These are phyloP conservation scores for Seladonia tumulorum DNA, from an alignment of 2,888 invertebrate genomes.

Conservation along the genomic window DNA sequence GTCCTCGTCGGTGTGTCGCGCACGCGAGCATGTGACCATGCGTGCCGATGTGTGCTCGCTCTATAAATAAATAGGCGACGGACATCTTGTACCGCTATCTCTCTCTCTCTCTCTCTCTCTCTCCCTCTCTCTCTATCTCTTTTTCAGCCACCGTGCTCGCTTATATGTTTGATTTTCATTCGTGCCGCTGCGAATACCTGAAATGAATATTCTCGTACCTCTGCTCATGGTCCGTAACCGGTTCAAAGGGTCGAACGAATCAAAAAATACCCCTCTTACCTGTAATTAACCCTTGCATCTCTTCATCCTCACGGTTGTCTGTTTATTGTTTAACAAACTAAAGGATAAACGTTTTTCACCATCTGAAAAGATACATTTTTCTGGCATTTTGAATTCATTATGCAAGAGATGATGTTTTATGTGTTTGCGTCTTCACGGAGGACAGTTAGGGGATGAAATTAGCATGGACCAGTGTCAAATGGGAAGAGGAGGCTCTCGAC, in stretches of 20 bases:
- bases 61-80: conserved; percentile 82
- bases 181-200: conserved; percentile 61
- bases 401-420: not conserved
- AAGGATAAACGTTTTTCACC: not conserved
- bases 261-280: conserved; percentile 13
- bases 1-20: conserved; percentile 29
- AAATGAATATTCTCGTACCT: conserved; percentile 56
- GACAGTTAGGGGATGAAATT: not conserved
- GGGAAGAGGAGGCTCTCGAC: not conserved
- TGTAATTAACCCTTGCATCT: conserved; percentile 11
- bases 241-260: not conserved
- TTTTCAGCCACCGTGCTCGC: conserved; percentile 38
- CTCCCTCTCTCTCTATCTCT: conserved; percentile 21
- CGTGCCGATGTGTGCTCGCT: conserved; percentile 75
- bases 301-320: not conserved
- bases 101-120: conserved; percentile 54
- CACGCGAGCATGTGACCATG: conserved; percentile 70
- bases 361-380: not conserved
- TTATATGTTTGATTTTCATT: conserved; percentile 73
- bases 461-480: not conserved
- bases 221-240: not conserved
- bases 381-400: not conserved
- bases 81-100: conserved; percentile 76
- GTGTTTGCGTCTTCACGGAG: not conserved
- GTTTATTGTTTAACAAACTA: not conserved